phyloP scores from a whole-genome alignment of 1,140 invertebrate species.

The Drosophila repletoides region DNA sequence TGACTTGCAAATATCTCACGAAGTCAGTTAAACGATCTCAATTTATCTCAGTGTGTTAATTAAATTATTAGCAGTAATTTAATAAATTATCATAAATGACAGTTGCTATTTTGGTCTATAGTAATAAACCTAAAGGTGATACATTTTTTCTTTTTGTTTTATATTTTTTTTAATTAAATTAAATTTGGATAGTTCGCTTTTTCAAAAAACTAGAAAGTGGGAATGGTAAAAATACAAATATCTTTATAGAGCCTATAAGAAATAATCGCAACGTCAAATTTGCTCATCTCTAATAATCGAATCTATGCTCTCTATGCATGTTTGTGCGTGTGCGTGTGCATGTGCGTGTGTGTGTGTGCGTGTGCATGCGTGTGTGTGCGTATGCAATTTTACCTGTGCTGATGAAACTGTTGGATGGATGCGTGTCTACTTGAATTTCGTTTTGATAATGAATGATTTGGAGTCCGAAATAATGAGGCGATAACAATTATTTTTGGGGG shows the following conservation, averaged over 20 bases:
- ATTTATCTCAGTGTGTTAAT: not conserved
- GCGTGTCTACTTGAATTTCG: conserved; percentile 24
- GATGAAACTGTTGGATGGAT: too few species aligned
- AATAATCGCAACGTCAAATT: not conserved
- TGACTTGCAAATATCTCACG: not conserved
- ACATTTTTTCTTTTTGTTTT: too few species aligned
- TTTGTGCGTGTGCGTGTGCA: not conserved
- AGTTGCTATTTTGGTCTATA: not conserved
- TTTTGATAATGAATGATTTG: conserved; percentile 41
- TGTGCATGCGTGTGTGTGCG: not conserved
- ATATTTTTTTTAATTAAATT: too few species aligned
- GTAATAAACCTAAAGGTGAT: not conserved
- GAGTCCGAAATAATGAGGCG: not conserved
- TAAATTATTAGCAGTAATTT: too few species aligned
- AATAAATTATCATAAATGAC: too few species aligned
- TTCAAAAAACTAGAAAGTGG: too few species aligned
- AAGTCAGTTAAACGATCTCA: not conserved
- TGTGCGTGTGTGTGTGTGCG: not conserved
- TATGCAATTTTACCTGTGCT: conserved; percentile 19
- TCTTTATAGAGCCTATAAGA: too few species aligned
- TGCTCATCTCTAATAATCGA: conserved; percentile 31
- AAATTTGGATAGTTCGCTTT: too few species aligned
- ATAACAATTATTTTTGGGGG: conserved; percentile 11
- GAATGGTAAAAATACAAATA: too few species aligned
- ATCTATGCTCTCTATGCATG: not conserved